Evolutionary conservation across 2,113 vertebrate species (phyloP), one percentile per base, ranked within the genome.

Genomic region (Erythrocebus patas): DNA sequence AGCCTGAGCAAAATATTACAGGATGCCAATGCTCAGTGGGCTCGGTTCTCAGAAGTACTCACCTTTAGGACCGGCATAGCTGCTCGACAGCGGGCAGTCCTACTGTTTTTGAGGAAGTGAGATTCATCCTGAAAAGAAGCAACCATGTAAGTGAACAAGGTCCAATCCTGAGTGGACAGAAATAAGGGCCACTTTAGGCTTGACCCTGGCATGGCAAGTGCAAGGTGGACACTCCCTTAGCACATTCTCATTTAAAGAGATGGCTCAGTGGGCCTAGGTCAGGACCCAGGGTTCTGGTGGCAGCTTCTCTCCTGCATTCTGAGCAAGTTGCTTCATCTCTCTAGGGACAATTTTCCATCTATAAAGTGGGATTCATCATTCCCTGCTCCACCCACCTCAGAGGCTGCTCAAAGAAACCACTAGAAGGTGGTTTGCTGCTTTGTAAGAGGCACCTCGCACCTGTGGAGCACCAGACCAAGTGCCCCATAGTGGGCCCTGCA

Each of bases 91-190:
- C 99, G 99, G 55, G 99, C 99, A 0, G 99, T 99, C 98, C 99
- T 99, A 9, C 99, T 98, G 96, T 99, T 99, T 98, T 99, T 99
- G 96, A 99, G 98, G 97, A 99, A 99, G 98, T 99, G 99, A 86
- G 99, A 99, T 97, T 99, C 99, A 97, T 99, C 99, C 99, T 99
- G 97, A 87, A 98, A 98, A 94, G 96, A 97, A 81, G 96, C 7
- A 97, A 94, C 57, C 48, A 95, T 0, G 5, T 2, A 96, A 93
- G 64, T 86, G 5, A 98, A 94, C 66, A 92, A 45, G 68, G 85
- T 14, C 30, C 79, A 57, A 11, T 50, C 40, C 73, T 25, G 20
- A 27, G 11, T 7, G 43, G 16, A 78, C 0, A 9, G 48, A 84
- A 16, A n/a, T 6, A 4, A 14, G 55, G 78, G 12, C 12, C 72